Base-by-base conservation (phyloP, 2,113 vertebrate genomes). In the Ageneiosus marmoratus region DNA sequence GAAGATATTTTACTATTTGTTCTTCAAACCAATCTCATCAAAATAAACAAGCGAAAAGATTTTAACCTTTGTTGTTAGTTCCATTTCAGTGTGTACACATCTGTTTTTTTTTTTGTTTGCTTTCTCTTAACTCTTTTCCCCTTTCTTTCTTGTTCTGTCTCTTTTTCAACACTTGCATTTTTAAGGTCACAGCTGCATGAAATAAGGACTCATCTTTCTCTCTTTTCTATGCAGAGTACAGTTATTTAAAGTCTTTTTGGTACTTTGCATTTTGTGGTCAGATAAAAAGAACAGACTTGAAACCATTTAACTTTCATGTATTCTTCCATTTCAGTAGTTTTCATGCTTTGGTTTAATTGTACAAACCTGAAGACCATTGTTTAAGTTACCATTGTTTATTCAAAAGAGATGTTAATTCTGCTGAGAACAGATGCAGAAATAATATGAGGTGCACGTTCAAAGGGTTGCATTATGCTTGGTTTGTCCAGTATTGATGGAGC, bases 71-170 rank as follows among this genome's bases (percentile, higher is more conserved):
- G 91, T 93, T 93, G 89, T 91, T 95, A 95, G 95, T 95, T 91
- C 94, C 93, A 93, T 95, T 96, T 95, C 93, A 93, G 93, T 95
- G 94, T 96, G 95, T 94, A 95, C 94, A 97, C 94, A 95, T 88
- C 93, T 92, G 94, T 93, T 93, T 92, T 90, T 89, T 90, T 89
- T 91, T 92, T 95, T 93, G 15, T 95, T 93, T 91, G 92, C 94
- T 95, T 92, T 89, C 93, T 91, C 50, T 91, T 84, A 89, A 86
- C 89, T 88, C 91, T 90, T 90, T 88, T 90, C 8, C n/a, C 20
- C 89, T 90, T 89, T 91, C 67, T 83, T 53, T 41, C 34, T 65
- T 32, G 37, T 58, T 63, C 34, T n/a, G 11, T 27, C 74, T 41
- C 53, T 37, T 77, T 69, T 84, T 84, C 80, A 51, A 67, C 58